Base-by-base conservation (phyloP, 64 coral and sea anemone genomes). In the Stichodactyla mertensii region DNA sequence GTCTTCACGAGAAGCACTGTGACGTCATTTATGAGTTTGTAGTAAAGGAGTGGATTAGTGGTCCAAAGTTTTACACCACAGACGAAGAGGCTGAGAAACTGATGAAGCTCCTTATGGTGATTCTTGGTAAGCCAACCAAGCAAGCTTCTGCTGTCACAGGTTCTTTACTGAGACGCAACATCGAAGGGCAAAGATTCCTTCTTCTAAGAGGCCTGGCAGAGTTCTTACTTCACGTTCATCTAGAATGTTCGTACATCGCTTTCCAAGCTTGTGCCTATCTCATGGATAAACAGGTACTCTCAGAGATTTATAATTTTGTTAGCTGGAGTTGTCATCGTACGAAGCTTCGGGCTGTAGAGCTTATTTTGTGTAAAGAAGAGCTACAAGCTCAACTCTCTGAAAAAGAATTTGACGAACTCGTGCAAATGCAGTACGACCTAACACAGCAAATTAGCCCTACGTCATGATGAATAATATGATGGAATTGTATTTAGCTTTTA, bases 1-100 rank as follows among this genome's bases (percentile, higher is more conserved):
- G 83, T 69, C 55, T 92, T 4, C 89, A 95, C 79, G 93, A 95
- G 78, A 83, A 79, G 12, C 86, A 86, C 22, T 86, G 93, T 66
- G 89, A 95, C 79, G 89, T 61, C 56, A 95, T 95, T 55, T 95
- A 95, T 64, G 78, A 95, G 45, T 95, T 95, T 89, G 89, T 95
- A n/a, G 62, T 92, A 19, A 59, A 89, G 67, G 51, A 83, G 45
- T 95, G 93, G 89, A 77, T 86, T 15, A 62, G 55, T 83, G 93
- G 93, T 51, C 93, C 93, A 57, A 27, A 89, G 6, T 89, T 95
- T 28, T 15, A 86, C 78, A 95, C 89, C 19, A 77, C 78, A 61
- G 89, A 92, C 77, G 83, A 89, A 55, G 77, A 95, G n/a, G 89
- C 93, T 7, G 78, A 60, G 8, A 91, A 88, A 77, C 18, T 95